phyloP scores from a whole-genome alignment of 2,113 vertebrate species.

The Ellobius talpinus region DNA sequence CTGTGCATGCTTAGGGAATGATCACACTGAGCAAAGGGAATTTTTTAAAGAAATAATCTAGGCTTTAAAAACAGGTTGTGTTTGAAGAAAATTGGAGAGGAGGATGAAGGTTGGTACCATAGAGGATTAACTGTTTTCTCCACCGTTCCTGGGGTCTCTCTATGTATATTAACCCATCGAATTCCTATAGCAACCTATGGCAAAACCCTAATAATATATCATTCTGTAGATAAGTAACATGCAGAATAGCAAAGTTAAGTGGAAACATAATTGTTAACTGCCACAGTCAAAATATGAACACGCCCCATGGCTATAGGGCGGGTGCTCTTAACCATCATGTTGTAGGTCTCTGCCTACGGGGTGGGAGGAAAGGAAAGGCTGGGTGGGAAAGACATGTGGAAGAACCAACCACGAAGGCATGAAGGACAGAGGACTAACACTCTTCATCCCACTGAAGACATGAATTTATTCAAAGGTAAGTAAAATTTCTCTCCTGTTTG shows the following conservation, averaged over 20 bases:
- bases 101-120: background rate
- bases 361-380: background rate
- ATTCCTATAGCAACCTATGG: background rate
- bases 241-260: slow-evolving; percentile 13
- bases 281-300: background rate
- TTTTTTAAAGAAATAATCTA: background rate
- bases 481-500: slow-evolving; percentile 35
- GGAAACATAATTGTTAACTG: background rate
- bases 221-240: slow-evolving; percentile 28
- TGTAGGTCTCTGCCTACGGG: background rate
- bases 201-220: background rate
- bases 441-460: slow-evolving; percentile 8
- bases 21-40: background rate
- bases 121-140: slow-evolving; percentile 25
- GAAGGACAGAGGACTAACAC: background rate
- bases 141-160: background rate
- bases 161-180: background rate
- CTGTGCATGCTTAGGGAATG: background rate
- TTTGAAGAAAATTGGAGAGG: slow-evolving; percentile 7
- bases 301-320: background rate
- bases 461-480: slow-evolving; percentile 47
- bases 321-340: background rate
- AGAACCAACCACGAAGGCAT: background rate
- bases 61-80: slow-evolving; percentile 28
- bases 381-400: background rate